Percentiles rank a stretch among this genome's conserved stretches.
Conservation (phyloP, 2,113 vertebrate genomes). For the Oophaga pumilio region DNA sequence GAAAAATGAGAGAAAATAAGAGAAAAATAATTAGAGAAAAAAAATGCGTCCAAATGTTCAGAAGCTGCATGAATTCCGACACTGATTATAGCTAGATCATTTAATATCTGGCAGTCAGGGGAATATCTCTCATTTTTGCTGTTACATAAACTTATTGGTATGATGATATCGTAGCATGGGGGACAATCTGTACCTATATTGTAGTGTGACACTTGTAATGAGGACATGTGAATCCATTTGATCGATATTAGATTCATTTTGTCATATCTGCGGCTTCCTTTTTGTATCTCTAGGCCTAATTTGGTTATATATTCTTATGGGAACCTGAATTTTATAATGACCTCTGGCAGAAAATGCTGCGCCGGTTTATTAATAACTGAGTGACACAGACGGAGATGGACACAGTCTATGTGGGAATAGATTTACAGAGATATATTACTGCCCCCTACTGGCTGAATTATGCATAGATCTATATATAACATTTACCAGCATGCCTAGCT, state of each 20-base stretch:
- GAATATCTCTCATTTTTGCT: background rate
- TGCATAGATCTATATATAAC: background rate
- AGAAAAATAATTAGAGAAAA: too few species aligned
- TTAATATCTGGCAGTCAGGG: background rate
- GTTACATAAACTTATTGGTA: background rate
- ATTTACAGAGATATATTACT: background rate
- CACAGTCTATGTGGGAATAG: background rate
- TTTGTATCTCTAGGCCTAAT: slow-evolving; percentile 33
- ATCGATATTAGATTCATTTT: background rate
- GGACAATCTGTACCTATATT: background rate
- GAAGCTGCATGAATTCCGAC: too few species aligned
- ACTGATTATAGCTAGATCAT: background rate
- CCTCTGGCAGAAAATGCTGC: slow-evolving; percentile 3
- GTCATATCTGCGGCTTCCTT: background rate
- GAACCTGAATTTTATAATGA: slow-evolving; percentile 40
- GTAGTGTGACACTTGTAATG: background rate
- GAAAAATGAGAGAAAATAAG: too few species aligned
- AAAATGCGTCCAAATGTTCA: too few species aligned
- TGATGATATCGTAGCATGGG: background rate
- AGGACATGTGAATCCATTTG: background rate
- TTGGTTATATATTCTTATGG: slow-evolving; percentile 37
- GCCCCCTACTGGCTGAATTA: slow-evolving; percentile 4
- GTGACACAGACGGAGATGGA: slow-evolving; percentile 14
- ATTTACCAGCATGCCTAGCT: background rate
- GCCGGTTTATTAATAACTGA: slow-evolving; percentile 39